phyloP scores from a whole-genome alignment of 2,797 vertebrate genomes.

The Petrocephalus sullivani region DNA sequence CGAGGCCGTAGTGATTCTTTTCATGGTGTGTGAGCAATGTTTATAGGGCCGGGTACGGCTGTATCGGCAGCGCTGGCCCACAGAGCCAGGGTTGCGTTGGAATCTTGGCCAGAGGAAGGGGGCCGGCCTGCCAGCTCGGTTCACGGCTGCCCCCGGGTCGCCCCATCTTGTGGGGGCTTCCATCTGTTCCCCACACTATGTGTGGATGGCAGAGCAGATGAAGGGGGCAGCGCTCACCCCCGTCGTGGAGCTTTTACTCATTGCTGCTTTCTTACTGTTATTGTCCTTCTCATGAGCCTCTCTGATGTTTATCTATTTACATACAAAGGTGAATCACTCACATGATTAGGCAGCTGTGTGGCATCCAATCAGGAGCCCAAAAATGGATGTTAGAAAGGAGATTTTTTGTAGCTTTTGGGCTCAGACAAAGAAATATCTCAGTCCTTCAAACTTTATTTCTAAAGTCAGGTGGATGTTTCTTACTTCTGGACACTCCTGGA shows the following conservation, averaged over 20 bases:
- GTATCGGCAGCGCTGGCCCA: background rate
- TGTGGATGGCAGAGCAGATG: background rate
- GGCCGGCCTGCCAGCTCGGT: background rate
- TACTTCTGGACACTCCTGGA: background rate
- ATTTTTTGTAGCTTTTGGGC: background rate
- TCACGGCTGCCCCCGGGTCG: constrained; percentile 41
- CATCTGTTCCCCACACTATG: constrained; percentile 65
- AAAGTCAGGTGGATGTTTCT: background rate
- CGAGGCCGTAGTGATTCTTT: background rate
- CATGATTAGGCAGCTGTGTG: background rate
- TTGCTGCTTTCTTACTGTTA: background rate
- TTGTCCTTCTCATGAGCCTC: background rate
- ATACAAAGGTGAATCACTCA: background rate
- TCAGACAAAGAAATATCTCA: background rate
- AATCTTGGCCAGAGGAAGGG: background rate
- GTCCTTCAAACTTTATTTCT: background rate
- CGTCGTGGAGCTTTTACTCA: constrained; percentile 25
- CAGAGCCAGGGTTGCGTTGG: background rate
- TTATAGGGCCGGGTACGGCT: background rate
- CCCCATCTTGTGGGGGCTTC: constrained; percentile 60
- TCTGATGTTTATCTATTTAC: background rate
- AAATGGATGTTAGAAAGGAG: background rate
- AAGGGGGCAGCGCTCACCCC: constrained; percentile 5
- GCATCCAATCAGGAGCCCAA: background rate
- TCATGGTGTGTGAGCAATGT: background rate